Conservation (phyloP, 1,140 invertebrate species). For the Cataglyphis hispanica region DNA sequence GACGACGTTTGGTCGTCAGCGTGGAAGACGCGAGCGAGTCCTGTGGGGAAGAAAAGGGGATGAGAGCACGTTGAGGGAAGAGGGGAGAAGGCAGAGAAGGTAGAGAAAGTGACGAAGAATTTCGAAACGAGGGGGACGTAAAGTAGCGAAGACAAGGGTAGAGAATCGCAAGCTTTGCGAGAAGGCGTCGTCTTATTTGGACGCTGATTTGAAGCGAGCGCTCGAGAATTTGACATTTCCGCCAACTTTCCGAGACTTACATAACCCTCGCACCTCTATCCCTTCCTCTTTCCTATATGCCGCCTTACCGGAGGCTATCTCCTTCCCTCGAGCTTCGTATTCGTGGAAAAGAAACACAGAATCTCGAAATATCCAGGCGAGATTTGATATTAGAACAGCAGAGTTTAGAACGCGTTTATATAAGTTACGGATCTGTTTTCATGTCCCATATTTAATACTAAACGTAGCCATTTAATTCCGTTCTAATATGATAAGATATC, state of each 20-base stretch:
- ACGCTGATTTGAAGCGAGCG: constrained; percentile 83
- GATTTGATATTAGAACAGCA: not conserved
- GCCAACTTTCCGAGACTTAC: constrained; percentile 69
- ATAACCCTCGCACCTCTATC: constrained; percentile 24
- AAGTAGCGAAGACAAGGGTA: constrained; percentile 58
- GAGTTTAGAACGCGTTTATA: constrained; percentile 16
- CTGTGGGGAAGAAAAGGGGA: constrained; percentile 53
- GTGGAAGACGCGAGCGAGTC: constrained; percentile 67
- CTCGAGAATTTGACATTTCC: constrained; percentile 83
- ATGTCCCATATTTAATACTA: constrained; percentile 1
- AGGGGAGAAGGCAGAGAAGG: not conserved
- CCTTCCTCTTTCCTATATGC: too few species aligned
- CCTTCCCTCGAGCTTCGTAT: constrained; percentile 40
- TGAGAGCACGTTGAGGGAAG: not conserved
- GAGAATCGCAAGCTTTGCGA: constrained; percentile 67
- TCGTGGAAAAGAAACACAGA: constrained; percentile 36
- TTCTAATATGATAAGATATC: not conserved
- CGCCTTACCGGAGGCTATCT: constrained; percentile 20
- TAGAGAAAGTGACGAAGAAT: constrained; percentile 62
- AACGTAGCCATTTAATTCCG: not conserved
- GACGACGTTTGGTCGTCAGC: constrained; percentile 71
- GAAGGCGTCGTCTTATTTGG: constrained; percentile 76
- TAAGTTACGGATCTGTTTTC: not conserved
- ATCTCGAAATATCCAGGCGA: constrained; percentile 48
- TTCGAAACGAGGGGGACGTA: constrained; percentile 54